A percentile compares a stretch with the other conserved stretches of the same genome.
Evolutionary conservation across 2,113 vertebrate species (phyloP).

Genomic region (Epinephelus lanceolatus): DNA sequence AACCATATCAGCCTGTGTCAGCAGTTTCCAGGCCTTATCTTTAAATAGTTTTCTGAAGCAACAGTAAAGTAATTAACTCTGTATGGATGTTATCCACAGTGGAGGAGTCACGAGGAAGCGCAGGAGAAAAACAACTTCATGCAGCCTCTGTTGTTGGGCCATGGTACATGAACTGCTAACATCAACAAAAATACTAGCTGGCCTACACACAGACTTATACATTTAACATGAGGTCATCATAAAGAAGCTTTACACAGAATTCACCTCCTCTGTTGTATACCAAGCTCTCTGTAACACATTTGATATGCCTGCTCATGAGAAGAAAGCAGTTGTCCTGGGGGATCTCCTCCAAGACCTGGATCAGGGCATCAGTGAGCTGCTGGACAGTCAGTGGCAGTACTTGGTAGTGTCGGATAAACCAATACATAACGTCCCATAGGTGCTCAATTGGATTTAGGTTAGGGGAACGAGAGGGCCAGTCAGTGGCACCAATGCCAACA

Average conservation of each 20-base stretch:
- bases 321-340: neutral
- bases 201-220: neutral
- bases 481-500: too few species aligned
- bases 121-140: neutral
- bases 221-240: neutral
- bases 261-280: neutral
- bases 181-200: neutral
- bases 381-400: too few species aligned
- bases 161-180: constrained; percentile 6
- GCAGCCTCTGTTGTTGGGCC: neutral
- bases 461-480: too few species aligned
- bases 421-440: too few species aligned
- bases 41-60: constrained; percentile 39
- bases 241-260: neutral
- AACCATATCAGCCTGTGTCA: constrained; percentile 62
- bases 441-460: too few species aligned
- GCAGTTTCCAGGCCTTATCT: constrained; percentile 67
- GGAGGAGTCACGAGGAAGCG: constrained; percentile 18
- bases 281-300: neutral
- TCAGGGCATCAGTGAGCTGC: too few species aligned
- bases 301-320: neutral
- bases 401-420: too few species aligned
- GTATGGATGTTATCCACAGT: constrained; percentile 38
- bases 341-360: too few species aligned
- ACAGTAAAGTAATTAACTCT: constrained; percentile 58